These are phyloP conservation scores for Zoanthus gigantus DNA, from an alignment of 92 coral and sea anemone genomes.

Conservation along the genomic window DNA sequence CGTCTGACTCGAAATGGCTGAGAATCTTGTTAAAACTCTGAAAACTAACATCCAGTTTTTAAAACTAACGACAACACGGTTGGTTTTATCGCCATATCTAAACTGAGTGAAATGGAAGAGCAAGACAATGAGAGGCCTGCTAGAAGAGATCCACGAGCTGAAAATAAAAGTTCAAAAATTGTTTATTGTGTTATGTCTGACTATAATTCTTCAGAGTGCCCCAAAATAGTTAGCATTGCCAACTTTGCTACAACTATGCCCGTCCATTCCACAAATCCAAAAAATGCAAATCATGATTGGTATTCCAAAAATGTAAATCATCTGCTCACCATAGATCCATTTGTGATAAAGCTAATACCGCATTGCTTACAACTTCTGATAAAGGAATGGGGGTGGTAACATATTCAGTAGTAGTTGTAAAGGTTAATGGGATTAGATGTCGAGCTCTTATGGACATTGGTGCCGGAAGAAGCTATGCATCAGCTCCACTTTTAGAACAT, in stretches of 20 bases:
- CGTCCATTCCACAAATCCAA: conserved; percentile 38
- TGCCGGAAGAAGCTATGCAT: conserved; percentile 72
- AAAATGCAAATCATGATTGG: conserved; percentile 51
- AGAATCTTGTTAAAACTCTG: neutral
- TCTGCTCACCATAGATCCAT: conserved; percentile 28
- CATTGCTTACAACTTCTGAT: conserved; percentile 25
- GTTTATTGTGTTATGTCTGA: conserved; percentile 57
- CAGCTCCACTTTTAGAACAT: conserved; percentile 54
- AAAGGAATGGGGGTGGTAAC: conserved; percentile 33
- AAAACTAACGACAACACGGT: conserved; percentile 6
- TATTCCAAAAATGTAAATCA: conserved; percentile 49
- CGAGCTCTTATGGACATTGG: conserved; percentile 61
- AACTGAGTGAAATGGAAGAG: conserved; percentile 35
- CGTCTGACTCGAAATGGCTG: neutral
- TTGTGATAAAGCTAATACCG: conserved; percentile 23
- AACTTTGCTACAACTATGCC: conserved; percentile 67
- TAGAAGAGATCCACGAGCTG: conserved; percentile 14
- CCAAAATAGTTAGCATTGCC: conserved; percentile 30
- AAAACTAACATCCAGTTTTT: neutral
- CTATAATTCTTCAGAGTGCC: conserved; percentile 67
- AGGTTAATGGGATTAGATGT: conserved; percentile 57
- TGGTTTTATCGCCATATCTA: neutral
- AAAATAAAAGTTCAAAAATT: conserved; percentile 17
- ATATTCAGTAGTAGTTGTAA: conserved; percentile 58
- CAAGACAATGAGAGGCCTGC: conserved; percentile 11